These are phyloP conservation scores for Drosophila atripex DNA, from an alignment of 2,888 invertebrate species.

Conservation along the genomic window DNA sequence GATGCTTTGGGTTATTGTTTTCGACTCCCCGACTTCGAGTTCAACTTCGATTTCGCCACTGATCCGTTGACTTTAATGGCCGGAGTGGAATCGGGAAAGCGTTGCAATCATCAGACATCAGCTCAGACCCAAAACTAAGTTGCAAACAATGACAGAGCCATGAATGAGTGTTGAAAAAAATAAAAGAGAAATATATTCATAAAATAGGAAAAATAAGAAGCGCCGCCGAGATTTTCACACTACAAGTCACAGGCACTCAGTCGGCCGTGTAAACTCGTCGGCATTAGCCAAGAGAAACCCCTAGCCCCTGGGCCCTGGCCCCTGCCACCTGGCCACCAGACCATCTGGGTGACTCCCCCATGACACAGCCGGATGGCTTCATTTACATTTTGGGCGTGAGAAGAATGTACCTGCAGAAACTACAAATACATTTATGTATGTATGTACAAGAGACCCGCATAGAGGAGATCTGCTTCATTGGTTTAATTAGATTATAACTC, in stretches of 20 bases:
- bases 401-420: constrained; percentile 52
- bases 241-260: constrained; percentile 53
- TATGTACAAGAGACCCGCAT: not conserved
- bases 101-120: constrained; percentile 52
- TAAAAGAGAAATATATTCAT: constrained; percentile 32
- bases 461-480: constrained; percentile 37
- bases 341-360: constrained; percentile 1
- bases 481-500: constrained; percentile 51
- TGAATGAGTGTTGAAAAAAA: constrained; percentile 59
- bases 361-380: constrained; percentile 53
- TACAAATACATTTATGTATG: too few relatives aligned
- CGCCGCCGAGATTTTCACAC: constrained; percentile 61
- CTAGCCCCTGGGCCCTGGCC: constrained; percentile 12
- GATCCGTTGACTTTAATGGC: constrained; percentile 45
- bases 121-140: constrained; percentile 30
- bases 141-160: constrained; percentile 50
- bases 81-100: constrained; percentile 59
- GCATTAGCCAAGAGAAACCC: constrained; percentile 33
- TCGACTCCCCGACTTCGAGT: constrained; percentile 20
- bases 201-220: constrained; percentile 35
- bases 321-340: constrained; percentile 2
- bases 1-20: constrained; percentile 30
- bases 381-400: constrained; percentile 77
- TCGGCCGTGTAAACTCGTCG: constrained; percentile 66
- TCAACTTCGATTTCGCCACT: constrained; percentile 48